Evolutionary conservation across 2,888 invertebrate species (phyloP), one percentile per base, ranked within the genome.

Genomic region (Eutolmus rufibarbis): DNA sequence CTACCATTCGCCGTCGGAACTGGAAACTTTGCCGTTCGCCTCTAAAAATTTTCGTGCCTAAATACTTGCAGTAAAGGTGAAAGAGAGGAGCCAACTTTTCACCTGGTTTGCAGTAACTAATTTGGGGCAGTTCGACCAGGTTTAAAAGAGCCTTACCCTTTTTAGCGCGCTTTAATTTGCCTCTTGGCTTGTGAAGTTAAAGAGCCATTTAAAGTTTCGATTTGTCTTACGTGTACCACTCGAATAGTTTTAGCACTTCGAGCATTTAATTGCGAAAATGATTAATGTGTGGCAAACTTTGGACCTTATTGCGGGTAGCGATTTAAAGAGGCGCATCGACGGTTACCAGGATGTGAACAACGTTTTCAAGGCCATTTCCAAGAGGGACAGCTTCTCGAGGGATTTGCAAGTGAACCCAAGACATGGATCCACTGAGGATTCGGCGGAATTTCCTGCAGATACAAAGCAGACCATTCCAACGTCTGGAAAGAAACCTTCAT

Each of bases 251-350:
- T 57, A 82, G 37, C 2, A 16, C 34, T 31, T 5, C 31, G 34
- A n/a, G 40, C 8, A 5, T 31, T 57, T 66, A 82, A 82, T 56
- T 23, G 14, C 82, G 14, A 31, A 57, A 82, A 88, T 88, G 88
- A 91, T 92, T 91, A 92, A 92, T 88, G 91, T 92, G 56, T 92
- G 92, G 92, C 92, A 92, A 86, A 92, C 92, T 66, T 89, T 92
- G 8, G 92, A 92, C 86, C 90, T 91, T 78, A 90, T 92, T 3
- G 91, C 92, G 89, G 90, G 90, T 0, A 76, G 91, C 16, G 91
- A 90, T 88, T 89, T 91, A 9, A 90, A 79, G 19, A 51, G 40
- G 9, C 9, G 43, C 37, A 66, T 86, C 28, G 78, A 86, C 14
- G 86, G 86, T 4, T 78, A 40, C 28, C 43, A 74, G n/a, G 85